Evolutionary conservation across 53 echinoderm and acorn worm species (phyloP), one percentile per base, ranked within the genome.

Genomic region (Astropecten irregularis): DNA sequence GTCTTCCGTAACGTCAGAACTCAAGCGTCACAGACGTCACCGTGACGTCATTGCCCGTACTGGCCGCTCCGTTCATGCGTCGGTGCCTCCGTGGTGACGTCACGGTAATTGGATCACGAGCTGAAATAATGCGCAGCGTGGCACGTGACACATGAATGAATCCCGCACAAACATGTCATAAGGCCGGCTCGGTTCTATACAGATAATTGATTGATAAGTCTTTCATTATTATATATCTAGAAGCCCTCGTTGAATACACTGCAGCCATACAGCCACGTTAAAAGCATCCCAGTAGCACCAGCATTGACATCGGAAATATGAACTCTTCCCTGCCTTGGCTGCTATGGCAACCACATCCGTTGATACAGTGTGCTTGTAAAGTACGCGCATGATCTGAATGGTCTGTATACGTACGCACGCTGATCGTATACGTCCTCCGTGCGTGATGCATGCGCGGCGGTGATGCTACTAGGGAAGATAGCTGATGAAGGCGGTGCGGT

Each of bases 241-340:
- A 28, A 18, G 76, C n/a, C n/a, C n/a, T n/a, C n/a, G n/a, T n/a
- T n/a, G n/a, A n/a, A n/a, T n/a, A n/a, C n/a, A n/a, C n/a, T n/a
- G n/a, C n/a, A n/a, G n/a, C n/a, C n/a, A n/a, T n/a, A n/a, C n/a
- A 21, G 57, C 52, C 49, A 40, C 20, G 52, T 35, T 33, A 52
- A 53, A 33, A 31, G 71, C 30, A 71, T 52, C 52, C n/a, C n/a
- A n/a, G n/a, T n/a, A n/a, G n/a, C n/a, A n/a, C n/a, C n/a, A n/a
- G n/a, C 42, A 66, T 26, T 46, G 61, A 46, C 79, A 79, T 22
- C 79, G 79, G 79, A 79, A 79, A 79, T 60, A 79, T 79, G 47
- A 79, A 79, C 44, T 44, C 79, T 61, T 79, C 42, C 56, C 50
- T 79, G 56, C 79, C 79, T 79, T 48, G 46, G 79, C 56, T 79